Percentiles rank a stretch among this genome's conserved stretches.
phyloP scores from a whole-genome alignment of 2,888 invertebrate genomes.

The Syritta pipiens region DNA sequence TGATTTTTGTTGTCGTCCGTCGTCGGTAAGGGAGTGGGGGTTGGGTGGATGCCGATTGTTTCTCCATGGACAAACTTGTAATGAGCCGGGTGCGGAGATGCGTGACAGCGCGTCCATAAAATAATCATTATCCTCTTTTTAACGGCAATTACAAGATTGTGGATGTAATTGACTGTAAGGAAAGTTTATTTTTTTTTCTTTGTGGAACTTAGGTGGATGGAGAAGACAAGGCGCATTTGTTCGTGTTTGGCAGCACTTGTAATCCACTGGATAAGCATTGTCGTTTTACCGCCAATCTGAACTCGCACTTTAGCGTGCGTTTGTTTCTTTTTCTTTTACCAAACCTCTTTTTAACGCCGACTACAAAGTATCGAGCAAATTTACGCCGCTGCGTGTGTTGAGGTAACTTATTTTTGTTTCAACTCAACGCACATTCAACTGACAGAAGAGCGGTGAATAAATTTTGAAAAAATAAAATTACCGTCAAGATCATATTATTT shows the following conservation, averaged over 20 bases:
- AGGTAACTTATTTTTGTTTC: not conserved
- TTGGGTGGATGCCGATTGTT: slow-evolving; percentile 40
- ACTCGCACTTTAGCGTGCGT: too few species aligned
- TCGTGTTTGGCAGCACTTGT: too few species aligned
- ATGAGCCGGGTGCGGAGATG: slow-evolving; percentile 46
- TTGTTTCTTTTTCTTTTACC: too few species aligned
- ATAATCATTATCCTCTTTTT: slow-evolving; percentile 65
- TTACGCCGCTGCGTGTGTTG: not conserved
- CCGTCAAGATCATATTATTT: too few species aligned
- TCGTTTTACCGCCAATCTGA: too few species aligned
- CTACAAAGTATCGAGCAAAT: too few species aligned
- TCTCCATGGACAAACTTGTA: slow-evolving; percentile 48
- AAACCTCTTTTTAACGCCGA: too few species aligned
- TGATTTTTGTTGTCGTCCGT: slow-evolving; percentile 34
- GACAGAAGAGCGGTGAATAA: not conserved
- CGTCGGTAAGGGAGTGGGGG: not conserved
- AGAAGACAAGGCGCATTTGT: not conserved
- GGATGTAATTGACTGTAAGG: slow-evolving; percentile 67
- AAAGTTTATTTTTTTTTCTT: slow-evolving; percentile 23
- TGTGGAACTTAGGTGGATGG: slow-evolving; percentile 15
- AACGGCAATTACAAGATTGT: slow-evolving; percentile 68
- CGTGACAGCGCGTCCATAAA: slow-evolving; percentile 66
- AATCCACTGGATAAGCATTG: too few species aligned
- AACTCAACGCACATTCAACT: not conserved
- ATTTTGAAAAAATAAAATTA: not conserved